Conservation (phyloP, 2,888 invertebrate genomes). For the Tetranychus piercei region DNA sequence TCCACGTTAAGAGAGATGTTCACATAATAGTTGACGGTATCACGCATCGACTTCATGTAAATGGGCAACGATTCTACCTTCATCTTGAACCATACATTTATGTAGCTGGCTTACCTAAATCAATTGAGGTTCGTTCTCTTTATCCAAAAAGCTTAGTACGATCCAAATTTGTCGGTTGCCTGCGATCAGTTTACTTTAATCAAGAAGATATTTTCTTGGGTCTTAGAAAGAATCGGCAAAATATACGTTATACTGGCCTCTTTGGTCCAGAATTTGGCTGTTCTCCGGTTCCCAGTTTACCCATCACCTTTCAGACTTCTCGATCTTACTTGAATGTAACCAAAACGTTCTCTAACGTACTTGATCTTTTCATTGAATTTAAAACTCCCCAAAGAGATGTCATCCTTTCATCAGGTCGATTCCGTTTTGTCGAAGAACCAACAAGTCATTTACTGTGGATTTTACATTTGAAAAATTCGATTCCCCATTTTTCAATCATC, state of each 20-base stretch:
- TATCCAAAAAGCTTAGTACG: constrained; percentile 32
- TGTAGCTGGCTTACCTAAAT: constrained; percentile 1
- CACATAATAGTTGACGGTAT: constrained; percentile 52
- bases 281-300: constrained; percentile 63
- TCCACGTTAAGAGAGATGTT: constrained; percentile 53
- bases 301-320: constrained; percentile 49
- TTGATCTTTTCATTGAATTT: not conserved
- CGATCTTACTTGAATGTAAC: constrained; percentile 2
- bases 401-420: constrained; percentile 12
- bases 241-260: constrained; percentile 45
- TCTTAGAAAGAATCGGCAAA: constrained; percentile 60
- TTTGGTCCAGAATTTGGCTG: constrained; percentile 64
- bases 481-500: constrained; percentile 13
- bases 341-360: not conserved
- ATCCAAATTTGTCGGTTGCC: constrained; percentile 64
- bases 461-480: constrained; percentile 8
- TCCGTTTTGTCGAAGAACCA: not conserved
- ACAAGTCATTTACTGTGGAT: constrained; percentile 8
- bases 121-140: not conserved
- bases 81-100: constrained; percentile 11
- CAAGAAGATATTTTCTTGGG: constrained; percentile 77
- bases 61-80: not conserved
- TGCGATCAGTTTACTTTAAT: constrained; percentile 81
- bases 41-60: constrained; percentile 39
- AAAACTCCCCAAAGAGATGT: constrained; percentile 13